Conservation (phyloP, 2,113 vertebrate species). For the Indicator indicator region DNA sequence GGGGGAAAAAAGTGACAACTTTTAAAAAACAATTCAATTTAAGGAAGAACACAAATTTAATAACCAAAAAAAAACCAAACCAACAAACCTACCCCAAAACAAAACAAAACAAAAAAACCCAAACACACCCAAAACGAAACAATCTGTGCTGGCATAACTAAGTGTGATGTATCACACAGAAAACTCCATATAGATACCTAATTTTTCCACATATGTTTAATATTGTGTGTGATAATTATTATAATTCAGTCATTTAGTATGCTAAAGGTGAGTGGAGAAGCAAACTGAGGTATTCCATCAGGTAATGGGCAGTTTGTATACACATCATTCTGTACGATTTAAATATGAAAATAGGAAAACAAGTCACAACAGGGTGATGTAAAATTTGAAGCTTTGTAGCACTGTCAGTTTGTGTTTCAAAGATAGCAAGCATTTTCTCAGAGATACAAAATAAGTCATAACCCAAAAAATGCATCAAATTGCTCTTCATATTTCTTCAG, state of each 20-base stretch:
- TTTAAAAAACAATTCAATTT: background rate
- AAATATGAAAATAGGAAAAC: background rate
- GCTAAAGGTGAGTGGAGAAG: background rate
- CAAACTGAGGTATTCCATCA: background rate
- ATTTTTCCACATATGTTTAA: background rate
- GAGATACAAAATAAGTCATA: background rate
- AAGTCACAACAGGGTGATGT: background rate
- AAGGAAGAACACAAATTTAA: background rate
- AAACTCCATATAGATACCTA: background rate
- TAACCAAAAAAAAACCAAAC: too few species aligned
- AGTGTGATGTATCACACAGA: background rate
- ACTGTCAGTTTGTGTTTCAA: background rate
- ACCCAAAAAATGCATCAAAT: background rate
- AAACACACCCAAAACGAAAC: background rate
- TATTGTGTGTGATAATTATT: background rate
- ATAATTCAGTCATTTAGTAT: background rate
- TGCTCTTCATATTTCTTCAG: background rate
- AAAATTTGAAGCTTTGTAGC: background rate
- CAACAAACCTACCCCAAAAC: too few species aligned
- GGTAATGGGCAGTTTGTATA: background rate
- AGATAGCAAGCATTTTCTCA: background rate
- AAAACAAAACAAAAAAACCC: background rate
- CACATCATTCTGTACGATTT: background rate
- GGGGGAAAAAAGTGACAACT: background rate
- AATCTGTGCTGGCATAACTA: background rate